phyloP scores from a whole-genome alignment of 2,888 invertebrate genomes.

The Xestobium rufovillosum region DNA sequence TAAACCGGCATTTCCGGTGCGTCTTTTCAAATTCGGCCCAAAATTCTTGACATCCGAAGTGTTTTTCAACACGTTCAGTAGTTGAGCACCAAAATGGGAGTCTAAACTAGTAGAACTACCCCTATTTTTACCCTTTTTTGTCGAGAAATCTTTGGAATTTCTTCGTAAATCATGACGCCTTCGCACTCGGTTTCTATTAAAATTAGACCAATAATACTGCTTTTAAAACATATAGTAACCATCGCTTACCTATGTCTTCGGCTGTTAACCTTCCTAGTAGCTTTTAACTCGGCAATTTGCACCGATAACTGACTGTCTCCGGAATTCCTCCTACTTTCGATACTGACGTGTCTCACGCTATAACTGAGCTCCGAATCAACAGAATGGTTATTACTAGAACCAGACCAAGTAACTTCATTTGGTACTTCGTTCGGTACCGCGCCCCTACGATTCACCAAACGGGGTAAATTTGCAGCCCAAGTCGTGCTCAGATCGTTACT shows the following conservation, averaged over 20 bases:
- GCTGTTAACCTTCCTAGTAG: constrained; percentile 57
- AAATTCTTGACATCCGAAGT: constrained; percentile 47
- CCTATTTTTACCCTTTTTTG: constrained; percentile 20
- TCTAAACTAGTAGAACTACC: constrained; percentile 73
- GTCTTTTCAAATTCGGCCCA: constrained; percentile 49
- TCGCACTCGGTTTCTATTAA: constrained; percentile 40
- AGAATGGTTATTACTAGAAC: constrained; percentile 49
- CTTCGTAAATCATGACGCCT: constrained; percentile 31
- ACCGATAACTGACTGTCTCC: constrained; percentile 82
- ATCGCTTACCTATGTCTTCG: no score
- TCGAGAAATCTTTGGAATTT: constrained; percentile 28
- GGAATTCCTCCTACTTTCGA: constrained; percentile 80
- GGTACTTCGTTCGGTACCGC: constrained; percentile 68
- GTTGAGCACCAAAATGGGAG: constrained; percentile 67
- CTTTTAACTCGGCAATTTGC: constrained; percentile 77
- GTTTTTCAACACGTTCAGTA: constrained; percentile 55
- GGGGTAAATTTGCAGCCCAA: constrained; percentile 86
- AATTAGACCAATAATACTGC: no score
- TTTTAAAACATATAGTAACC: no score
- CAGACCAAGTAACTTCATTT: constrained; percentile 48
- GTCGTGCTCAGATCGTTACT: constrained; percentile 83
- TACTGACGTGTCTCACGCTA: constrained; percentile 73
- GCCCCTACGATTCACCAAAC: constrained; percentile 75
- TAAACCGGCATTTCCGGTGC: constrained; percentile 45
- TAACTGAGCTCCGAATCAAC: constrained; percentile 61